Conservation (phyloP, 2,113 vertebrate species). For the Jaculus jaculus region DNA sequence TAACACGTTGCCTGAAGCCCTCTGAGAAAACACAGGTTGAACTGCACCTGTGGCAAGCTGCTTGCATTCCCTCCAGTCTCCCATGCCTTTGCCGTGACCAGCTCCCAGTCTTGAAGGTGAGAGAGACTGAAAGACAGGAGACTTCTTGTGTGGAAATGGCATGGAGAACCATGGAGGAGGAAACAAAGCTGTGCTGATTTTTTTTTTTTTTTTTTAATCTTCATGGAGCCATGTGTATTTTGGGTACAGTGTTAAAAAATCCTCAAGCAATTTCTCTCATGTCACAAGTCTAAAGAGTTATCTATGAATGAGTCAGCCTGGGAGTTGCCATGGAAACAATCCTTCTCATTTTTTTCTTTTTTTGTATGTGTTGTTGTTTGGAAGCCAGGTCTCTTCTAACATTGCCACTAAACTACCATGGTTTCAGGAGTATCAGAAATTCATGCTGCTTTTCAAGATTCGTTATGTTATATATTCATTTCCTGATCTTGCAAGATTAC, state of each 20-base stretch:
- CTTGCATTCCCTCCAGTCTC: neutral
- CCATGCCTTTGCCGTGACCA: neutral
- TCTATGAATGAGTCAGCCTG: slow-evolving; percentile 79
- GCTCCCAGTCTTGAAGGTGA: neutral
- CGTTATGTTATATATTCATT: slow-evolving; percentile 59
- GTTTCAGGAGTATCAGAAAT: slow-evolving; percentile 61
- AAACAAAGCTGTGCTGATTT: neutral
- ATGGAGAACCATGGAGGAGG: neutral
- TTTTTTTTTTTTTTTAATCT: slow-evolving; percentile 50
- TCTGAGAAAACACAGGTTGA: neutral
- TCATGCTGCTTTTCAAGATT: slow-evolving; percentile 74
- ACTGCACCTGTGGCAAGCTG: slow-evolving; percentile 19
- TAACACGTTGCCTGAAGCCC: neutral
- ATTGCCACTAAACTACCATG: slow-evolving; percentile 54
- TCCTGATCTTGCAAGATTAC: slow-evolving; percentile 72
- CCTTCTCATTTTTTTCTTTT: slow-evolving; percentile 23
- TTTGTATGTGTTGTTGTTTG: too few relatives aligned
- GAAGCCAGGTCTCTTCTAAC: slow-evolving; percentile 52
- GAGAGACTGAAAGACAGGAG: neutral
- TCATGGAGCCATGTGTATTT: slow-evolving; percentile 66
- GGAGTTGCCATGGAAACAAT: slow-evolving; percentile 71
- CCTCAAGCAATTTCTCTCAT: slow-evolving; percentile 68
- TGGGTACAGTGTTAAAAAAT: slow-evolving; percentile 74
- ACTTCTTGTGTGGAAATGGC: neutral
- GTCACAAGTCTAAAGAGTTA: slow-evolving; percentile 73